Base-by-base conservation (phyloP, 1,140 invertebrate species). In the Capitella teleta region DNA sequence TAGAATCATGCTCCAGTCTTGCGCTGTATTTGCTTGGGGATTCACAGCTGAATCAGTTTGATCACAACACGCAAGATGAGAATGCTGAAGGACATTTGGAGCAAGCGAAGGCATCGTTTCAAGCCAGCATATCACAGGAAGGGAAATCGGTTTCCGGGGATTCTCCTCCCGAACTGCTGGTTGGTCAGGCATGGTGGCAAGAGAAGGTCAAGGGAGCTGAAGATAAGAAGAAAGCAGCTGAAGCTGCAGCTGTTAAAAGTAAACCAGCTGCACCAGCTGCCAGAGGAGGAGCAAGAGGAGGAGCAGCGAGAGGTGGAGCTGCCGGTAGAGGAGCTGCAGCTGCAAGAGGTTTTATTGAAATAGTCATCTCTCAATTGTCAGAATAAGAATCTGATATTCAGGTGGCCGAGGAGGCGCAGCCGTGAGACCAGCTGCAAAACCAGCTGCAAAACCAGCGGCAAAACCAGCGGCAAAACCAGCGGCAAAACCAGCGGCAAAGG, bases 21-120 rank as follows among this genome's bases (percentile, higher is more conserved):
- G 58, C 62, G 16, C 56, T 70, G 8, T 68, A 61, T 45, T 53
- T 66, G 10, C 61, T 69, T 37, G 68, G 67, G 3, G 47, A 57
- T 23, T 57, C 68, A 6, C 68, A 69, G 49, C 58, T 68, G 52
- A 58, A 58, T 2, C 47, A 55, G 38, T 69, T 53, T 54, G 67
- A 71, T 28, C 62, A 63, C 53, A 57, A 54, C 18, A 58, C 61
- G 6, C 42, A 55, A 8, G 63, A 57, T 10, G 60, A 64, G 2
- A 51, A 47, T 10, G 60, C 61, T 21, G 56, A 52, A 3, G 49
- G 58, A 28, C 51, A 61, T 14, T 49, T 68, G 16, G 45, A 53
- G 8, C 61, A 67, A 44, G 58, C 61, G 8, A 63, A 59, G 38
- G 45, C 51, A 5, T 68, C 65, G 21, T 67, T 62, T 37, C 44